Evolutionary conservation across 1,140 invertebrate genomes (phyloP), one percentile per base, ranked within the genome.

Genomic region (Drosophila gunungcola): DNA sequence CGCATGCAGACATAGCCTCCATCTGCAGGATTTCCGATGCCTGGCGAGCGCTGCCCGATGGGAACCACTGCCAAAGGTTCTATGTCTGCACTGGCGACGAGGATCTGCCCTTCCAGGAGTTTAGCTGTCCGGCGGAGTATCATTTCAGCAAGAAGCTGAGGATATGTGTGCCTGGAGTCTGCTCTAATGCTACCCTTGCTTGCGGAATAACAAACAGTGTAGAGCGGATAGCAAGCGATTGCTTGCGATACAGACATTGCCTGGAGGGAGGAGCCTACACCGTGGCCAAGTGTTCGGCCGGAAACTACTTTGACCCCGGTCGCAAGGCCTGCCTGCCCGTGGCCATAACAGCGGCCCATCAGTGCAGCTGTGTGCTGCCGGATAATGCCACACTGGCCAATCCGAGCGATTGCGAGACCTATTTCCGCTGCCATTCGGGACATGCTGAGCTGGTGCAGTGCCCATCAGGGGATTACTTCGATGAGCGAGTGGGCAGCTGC

Each of bases 291-390:
- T 86, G 82, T 36, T 42, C 61, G 0, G 39, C 27, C 3, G 74
- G 64, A 13, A 55, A 16, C 7, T 86, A 86, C 27, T 86, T 85
- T 38, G 68, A 80, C 54, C 16, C 32, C 0, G 39, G 32, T 0
- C 49, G 51, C 1, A 53, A 25, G 6, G 54, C 63, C 12, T 90
- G 85, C 55, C 32, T 76, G 3, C 81, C 84, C 4, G 68, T 79
- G 6, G 25, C 54, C 6, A 13, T 73, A 25, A 79, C 65, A 9
- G 51, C 84, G 0, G 60, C 49, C 0, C 80, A 84, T 51, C 81
- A 88, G 41, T 89, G 85, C 60, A 89, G 78, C 52, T 90, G 85
- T 43, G 34, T 90, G 13, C 39, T 90, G 36, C 86, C 84, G 10
- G 61, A 81, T 1, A 54, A 89, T 12, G 48, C 85, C 2, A 73